Evolutionary conservation across 2,113 vertebrate genomes (phyloP).

Genomic region (mouse (Mus musculus)): DNA sequence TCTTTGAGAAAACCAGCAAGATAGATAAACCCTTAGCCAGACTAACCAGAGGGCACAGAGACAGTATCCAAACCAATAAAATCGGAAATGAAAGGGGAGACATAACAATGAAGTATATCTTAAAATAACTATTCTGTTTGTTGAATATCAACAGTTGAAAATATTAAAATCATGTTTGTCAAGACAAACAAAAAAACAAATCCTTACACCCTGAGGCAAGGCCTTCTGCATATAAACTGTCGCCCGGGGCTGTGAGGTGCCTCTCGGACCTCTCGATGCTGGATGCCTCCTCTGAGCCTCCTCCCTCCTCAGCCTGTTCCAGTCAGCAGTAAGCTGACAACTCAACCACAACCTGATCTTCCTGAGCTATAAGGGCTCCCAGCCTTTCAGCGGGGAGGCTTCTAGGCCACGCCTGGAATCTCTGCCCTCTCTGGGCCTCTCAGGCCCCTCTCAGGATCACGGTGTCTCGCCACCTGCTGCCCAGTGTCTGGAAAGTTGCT

Average conservation of each 20-base stretch:
- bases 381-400: accelerated
- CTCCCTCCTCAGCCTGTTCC: accelerated
- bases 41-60: no score
- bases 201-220: background rate
- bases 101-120: no score
- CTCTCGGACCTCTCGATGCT: background rate
- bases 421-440: background rate
- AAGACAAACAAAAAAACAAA: no score
- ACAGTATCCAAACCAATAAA: no score
- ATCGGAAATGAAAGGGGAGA: no score
- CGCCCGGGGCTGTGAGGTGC: accelerated
- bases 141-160: no score
- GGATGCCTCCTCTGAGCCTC: no score
- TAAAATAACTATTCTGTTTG: no score
- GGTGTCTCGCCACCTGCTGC: background rate
- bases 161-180: no score
- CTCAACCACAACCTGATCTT: background rate
- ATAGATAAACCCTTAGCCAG: no score
- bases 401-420: accelerated
- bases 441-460: background rate
- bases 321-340: background rate
- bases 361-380: background rate
- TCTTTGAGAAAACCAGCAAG: no score
- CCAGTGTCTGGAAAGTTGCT: background rate
- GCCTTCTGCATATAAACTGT: background rate